Base-by-base conservation (phyloP, 2,888 invertebrate species). In the Aelia acuminata region DNA sequence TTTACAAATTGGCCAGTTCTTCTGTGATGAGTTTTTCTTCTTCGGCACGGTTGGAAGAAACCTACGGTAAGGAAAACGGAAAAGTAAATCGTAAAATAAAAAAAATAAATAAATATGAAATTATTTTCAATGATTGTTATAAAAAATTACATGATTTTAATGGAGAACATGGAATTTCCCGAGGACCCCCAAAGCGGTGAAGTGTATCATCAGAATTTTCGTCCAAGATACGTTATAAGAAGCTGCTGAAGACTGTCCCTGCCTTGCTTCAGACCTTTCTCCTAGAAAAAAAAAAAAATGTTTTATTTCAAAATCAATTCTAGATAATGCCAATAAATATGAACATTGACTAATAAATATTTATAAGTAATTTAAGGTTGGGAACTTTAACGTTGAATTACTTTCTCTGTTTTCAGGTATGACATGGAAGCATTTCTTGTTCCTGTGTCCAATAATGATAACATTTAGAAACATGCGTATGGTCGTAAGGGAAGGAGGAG, bases 261-360 rank as follows among this genome's bases (percentile, higher is more conserved):
- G 84, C 88, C 84, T 88, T 4, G 88, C 88, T 53, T 88, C 88
- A 8, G 63, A 84, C 39, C 84, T 80, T 84, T 88, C 88, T 13
- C 88, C 88, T 88, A n/a, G 0, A 88, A 88, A n/a, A 84, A 84
- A 18, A 47, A n/a, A n/a, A n/a, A n/a, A n/a, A n/a, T n/a, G n/a
- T n/a, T n/a, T n/a, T n/a, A n/a, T n/a, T n/a, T n/a, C n/a, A n/a
- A n/a, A n/a, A n/a, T n/a, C n/a, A n/a, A n/a, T n/a, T n/a, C n/a
- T n/a, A n/a, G n/a, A n/a, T n/a, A n/a, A n/a, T n/a, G n/a, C n/a
- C n/a, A n/a, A n/a, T n/a, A n/a, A n/a, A n/a, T n/a, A n/a, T n/a
- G n/a, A n/a, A n/a, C n/a, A n/a, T n/a, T n/a, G n/a, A n/a, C n/a
- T n/a, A n/a, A n/a, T n/a, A n/a, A n/a, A n/a, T n/a, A n/a, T n/a